Evolutionary conservation across 2,888 invertebrate species (phyloP), one percentile per base, ranked within the genome.

Genomic region (Petrolisthes manimaculis): DNA sequence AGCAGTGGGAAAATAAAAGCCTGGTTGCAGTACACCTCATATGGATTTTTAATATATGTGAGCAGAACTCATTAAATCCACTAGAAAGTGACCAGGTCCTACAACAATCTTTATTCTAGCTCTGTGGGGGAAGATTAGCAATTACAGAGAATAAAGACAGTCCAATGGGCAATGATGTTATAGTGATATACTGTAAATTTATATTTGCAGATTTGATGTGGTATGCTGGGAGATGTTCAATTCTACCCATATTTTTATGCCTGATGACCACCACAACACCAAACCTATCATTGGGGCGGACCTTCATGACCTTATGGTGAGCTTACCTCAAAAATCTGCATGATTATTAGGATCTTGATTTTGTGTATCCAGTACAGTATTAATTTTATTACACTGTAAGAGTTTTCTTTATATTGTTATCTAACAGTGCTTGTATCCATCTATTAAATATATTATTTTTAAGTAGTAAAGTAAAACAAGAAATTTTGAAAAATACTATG

Each of bases 141-240:
- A n/a, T 14, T 3, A n/a, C 14, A 69, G 3, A n/a, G 69, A 69
- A n/a, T 14, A 14, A 69, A 69, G 69, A 2, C 14, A n/a, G 14
- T 3, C 69, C 69, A 18, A n/a, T 69, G 14, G 69, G 69, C 69
- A n/a, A 37, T 54, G 5, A 18, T 54, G 14, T 79, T 80, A 12
- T 51, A 3, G 0, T 37, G 37, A 37, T 37, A 37, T 37, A 37
- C 37, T 37, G 37, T 37, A 37, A 37, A 37, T n/a, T 51, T 77
- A 0, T 67, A 83, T 54, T 74, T 5, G n/a, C 84, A 94, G 97
- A 92, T 96, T 96, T 94, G 97, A 98, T 93, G 95, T 98, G 91
- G 94, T 97, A 81, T 95, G 95, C 77, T 98, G 98, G 96, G 95
- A 96, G 85, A 95, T 96, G 92, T 96, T 99, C 93, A 98, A 98